phyloP scores from a whole-genome alignment of 2,797 vertebrate species.

The Aplochiton taeniatus region DNA sequence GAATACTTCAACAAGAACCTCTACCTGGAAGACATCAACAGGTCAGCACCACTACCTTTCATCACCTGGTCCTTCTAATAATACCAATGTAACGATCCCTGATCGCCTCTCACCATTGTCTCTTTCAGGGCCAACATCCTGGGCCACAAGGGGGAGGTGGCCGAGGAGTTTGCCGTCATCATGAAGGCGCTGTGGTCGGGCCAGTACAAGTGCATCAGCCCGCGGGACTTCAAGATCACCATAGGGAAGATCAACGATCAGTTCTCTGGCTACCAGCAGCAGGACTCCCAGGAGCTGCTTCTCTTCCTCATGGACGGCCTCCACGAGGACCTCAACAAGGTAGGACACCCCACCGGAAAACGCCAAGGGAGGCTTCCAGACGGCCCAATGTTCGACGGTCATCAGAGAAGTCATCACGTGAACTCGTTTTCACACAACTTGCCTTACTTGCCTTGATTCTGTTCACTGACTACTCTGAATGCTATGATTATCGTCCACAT shows the following conservation, averaged over 20 bases:
- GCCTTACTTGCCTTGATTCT: too few relatives aligned
- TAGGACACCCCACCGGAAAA: constrained; percentile 53
- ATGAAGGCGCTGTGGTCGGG: constrained; percentile 97
- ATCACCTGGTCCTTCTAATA: not conserved
- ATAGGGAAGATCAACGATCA: constrained; percentile 97
- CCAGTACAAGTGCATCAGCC: constrained; percentile 92
- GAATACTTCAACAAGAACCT: constrained; percentile 94
- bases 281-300: constrained; percentile 96
- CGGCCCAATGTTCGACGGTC: too few relatives aligned
- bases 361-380: too few relatives aligned
- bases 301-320: constrained; percentile 98
- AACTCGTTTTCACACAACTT: too few relatives aligned
- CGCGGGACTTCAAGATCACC: constrained; percentile 94
- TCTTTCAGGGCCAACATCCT: constrained; percentile 86
- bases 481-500: constrained; percentile 38
- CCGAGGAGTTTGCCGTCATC: constrained; percentile 95
- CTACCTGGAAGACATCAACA: constrained; percentile 94
- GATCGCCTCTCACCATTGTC: not conserved
- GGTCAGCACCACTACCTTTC: constrained; percentile 66
- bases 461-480: too few relatives aligned
- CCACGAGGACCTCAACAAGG: constrained; percentile 98
- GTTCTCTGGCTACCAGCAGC: constrained; percentile 91
- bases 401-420: too few relatives aligned
- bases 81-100: not conserved
- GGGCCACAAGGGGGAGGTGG: constrained; percentile 96